A percentile compares a stretch with the other conserved stretches of the same genome.
These are phyloP conservation scores for Thaleichthys pacificus DNA, from an alignment of 2,797 vertebrate species.

Conservation along the genomic window DNA sequence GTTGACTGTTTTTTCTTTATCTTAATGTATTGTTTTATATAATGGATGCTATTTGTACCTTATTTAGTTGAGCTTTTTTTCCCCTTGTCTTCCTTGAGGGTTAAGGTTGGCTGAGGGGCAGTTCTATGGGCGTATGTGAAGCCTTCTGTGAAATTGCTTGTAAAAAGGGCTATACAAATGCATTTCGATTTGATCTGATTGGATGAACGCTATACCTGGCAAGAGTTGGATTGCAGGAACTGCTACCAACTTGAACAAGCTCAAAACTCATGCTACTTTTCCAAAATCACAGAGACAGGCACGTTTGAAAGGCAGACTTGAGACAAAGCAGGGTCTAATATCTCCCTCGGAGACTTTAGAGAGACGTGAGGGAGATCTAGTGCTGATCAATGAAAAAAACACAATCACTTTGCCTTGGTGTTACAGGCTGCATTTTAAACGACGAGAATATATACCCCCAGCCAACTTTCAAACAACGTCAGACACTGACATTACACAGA, in stretches of 20 bases:
- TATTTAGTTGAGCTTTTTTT: too few species aligned
- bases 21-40: background rate
- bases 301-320: background rate
- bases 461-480: background rate
- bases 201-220: background rate
- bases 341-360: constrained; percentile 26
- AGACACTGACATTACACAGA: background rate
- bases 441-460: constrained; percentile 44
- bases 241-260: background rate
- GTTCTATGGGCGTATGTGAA: too few species aligned
- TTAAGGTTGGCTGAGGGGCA: too few species aligned
- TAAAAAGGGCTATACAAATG: too few species aligned
- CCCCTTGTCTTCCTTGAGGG: too few species aligned
- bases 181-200: too few species aligned
- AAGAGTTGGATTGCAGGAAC: background rate
- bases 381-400: constrained; percentile 14
- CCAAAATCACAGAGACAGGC: background rate
- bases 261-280: too few species aligned
- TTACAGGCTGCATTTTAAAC: constrained; percentile 33
- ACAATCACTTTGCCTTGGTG: constrained; percentile 46
- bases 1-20: background rate
- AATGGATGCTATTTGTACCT: too few species aligned
- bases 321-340: constrained; percentile 23
- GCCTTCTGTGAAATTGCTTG: too few species aligned
- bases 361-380: constrained; percentile 17